These are phyloP conservation scores for Tachysurus vachellii DNA, from an alignment of 2,113 vertebrate genomes.

Conservation along the genomic window DNA sequence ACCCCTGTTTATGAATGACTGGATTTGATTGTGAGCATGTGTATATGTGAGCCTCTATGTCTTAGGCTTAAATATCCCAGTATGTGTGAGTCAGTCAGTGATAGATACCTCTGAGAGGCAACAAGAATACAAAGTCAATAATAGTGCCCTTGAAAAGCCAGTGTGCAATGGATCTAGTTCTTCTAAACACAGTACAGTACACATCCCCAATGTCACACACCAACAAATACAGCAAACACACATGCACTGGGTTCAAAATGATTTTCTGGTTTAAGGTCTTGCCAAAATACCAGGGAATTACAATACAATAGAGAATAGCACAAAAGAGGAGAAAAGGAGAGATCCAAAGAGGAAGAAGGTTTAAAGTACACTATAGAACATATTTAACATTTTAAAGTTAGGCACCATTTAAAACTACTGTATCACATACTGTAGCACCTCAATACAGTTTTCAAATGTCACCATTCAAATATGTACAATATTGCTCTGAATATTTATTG, in stretches of 20 bases:
- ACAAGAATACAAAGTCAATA: conserved; percentile 63
- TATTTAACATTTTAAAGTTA: neutral
- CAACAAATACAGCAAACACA: neutral
- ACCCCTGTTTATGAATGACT: neutral
- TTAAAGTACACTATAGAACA: neutral
- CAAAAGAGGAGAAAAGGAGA: neutral
- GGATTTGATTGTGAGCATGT: conserved; percentile 13
- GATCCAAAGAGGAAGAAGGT: neutral
- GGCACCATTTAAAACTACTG: neutral
- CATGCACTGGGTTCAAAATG: neutral
- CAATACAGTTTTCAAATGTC: neutral
- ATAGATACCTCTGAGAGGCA: conserved; percentile 56
- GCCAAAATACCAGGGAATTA: neutral
- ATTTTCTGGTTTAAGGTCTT: neutral
- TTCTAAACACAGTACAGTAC: neutral
- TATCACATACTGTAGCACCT: no score
- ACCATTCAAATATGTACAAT: neutral
- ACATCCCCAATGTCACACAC: neutral
- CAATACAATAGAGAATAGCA: neutral
- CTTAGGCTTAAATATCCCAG: conserved; percentile 74
- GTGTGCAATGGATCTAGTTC: conserved; percentile 33
- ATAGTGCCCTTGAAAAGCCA: conserved; percentile 74
- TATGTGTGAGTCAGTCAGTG: neutral
- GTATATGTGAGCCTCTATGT: conserved; percentile 65
- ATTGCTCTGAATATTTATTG: neutral